Conservation (phyloP, 2,797 vertebrate species). For the Oophaga sylvatica region DNA sequence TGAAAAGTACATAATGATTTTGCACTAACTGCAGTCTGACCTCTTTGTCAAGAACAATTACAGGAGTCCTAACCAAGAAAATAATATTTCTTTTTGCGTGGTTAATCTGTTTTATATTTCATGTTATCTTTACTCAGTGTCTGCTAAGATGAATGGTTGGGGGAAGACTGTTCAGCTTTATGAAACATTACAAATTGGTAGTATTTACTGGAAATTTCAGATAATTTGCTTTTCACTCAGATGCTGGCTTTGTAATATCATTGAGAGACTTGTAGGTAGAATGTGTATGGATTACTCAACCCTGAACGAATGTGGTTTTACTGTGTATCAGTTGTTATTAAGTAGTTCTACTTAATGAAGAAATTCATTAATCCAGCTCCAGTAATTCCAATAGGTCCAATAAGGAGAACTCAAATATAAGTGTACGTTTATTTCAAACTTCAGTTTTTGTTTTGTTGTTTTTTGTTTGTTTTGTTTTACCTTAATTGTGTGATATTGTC, state of each 20-base stretch:
- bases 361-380: not conserved
- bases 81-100: slow-evolving; percentile 40
- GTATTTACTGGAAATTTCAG: slow-evolving; percentile 17
- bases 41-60: slow-evolving; percentile 25
- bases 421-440: no score
- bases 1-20: slow-evolving; percentile 13
- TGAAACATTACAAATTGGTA: not conserved
- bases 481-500: no score
- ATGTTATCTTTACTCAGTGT: slow-evolving; percentile 19
- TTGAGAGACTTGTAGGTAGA: not conserved
- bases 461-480: no score
- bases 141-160: slow-evolving; percentile 14
- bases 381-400: no score
- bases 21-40: not conserved
- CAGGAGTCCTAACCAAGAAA: slow-evolving; percentile 10
- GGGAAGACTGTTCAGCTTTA: slow-evolving; percentile 5
- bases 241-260: slow-evolving; percentile 10
- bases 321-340: no score
- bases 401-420: no score
- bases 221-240: slow-evolving; percentile 6
- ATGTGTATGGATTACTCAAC: not conserved
- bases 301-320: no score
- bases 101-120: slow-evolving; percentile 49
- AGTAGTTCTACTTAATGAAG: no score
- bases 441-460: no score